Conservation (phyloP, 2,797 vertebrate species). For the Sylvia borin region DNA sequence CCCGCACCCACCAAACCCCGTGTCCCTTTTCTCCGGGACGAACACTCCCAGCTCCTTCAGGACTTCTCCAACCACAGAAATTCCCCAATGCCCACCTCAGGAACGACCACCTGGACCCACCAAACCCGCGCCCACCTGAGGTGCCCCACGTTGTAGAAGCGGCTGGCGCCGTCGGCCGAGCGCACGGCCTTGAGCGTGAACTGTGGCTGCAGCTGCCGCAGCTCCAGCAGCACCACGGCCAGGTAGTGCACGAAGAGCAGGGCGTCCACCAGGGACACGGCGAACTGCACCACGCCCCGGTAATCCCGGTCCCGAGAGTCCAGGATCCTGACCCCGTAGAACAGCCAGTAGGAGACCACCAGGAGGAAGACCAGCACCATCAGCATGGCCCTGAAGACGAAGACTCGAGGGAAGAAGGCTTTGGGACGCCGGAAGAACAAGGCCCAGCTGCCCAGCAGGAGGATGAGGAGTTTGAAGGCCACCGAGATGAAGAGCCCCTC, state of each 20-base stretch:
- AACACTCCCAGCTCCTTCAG: too few relatives aligned
- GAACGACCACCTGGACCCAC: too few relatives aligned
- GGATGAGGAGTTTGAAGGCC: constrained; percentile 95
- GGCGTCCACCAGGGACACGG: constrained; percentile 89
- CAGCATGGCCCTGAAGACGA: constrained; percentile 88
- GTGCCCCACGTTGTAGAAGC: constrained; percentile 91
- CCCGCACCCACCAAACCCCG: too few relatives aligned
- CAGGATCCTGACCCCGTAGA: constrained; percentile 90
- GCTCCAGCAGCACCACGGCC: constrained; percentile 89
- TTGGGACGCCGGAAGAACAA: constrained; percentile 91
- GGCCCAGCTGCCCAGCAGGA: constrained; percentile 93
- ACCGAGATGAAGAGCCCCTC: constrained; percentile 96
- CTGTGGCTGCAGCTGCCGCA: constrained; percentile 90
- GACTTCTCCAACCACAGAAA: too few relatives aligned
- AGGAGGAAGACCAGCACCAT: constrained; percentile 92
- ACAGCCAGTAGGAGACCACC: constrained; percentile 94
- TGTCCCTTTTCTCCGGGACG: too few relatives aligned
- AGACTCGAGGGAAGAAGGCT: constrained; percentile 87
- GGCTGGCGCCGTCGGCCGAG: constrained; percentile 88
- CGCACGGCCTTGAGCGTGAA: constrained; percentile 93
- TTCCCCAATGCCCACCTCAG: too few relatives aligned
- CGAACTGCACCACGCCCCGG: constrained; percentile 85
- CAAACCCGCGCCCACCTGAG: too few relatives aligned
- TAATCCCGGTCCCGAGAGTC: constrained; percentile 88
- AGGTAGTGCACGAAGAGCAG: constrained; percentile 93